phyloP scores from a whole-genome alignment of 2,888 invertebrate genomes.

The Cyclophora punctaria region DNA sequence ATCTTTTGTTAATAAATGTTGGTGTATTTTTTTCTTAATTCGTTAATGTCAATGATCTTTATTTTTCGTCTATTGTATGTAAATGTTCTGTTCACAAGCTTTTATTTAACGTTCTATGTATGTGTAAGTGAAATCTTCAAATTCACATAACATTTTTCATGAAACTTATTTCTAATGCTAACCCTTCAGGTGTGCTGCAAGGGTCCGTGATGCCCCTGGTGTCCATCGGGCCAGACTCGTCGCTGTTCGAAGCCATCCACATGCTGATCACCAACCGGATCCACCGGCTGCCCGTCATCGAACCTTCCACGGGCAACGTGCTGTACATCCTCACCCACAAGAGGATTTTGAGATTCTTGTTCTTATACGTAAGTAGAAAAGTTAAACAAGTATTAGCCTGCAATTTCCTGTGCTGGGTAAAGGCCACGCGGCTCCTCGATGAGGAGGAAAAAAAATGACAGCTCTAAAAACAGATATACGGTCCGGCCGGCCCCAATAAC shows the following conservation, averaged over 20 bases:
- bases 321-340: slow-evolving; percentile 99
- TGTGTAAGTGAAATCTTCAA: neutral
- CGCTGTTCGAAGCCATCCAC: slow-evolving; percentile 94
- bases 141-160: no score
- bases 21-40: no score
- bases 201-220: slow-evolving; percentile 91
- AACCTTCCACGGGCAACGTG: slow-evolving; percentile 95
- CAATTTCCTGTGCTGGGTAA: no score
- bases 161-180: neutral
- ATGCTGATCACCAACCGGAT: slow-evolving; percentile 95
- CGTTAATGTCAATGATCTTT: no score
- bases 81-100: no score
- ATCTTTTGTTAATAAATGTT: no score
- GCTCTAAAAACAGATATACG: no score
- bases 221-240: slow-evolving; percentile 93
- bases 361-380: slow-evolving; percentile 91
- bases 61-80: no score
- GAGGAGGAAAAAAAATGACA: no score
- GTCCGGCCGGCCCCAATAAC: no score
- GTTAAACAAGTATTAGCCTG: no score
- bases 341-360: slow-evolving; percentile 97
- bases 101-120: slow-evolving; percentile 1
- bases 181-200: slow-evolving; percentile 85
- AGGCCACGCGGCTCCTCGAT: no score
- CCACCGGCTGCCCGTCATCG: slow-evolving; percentile 97